Conservation (phyloP, 2,888 invertebrate genomes). For the Tetranychus truncatus region DNA sequence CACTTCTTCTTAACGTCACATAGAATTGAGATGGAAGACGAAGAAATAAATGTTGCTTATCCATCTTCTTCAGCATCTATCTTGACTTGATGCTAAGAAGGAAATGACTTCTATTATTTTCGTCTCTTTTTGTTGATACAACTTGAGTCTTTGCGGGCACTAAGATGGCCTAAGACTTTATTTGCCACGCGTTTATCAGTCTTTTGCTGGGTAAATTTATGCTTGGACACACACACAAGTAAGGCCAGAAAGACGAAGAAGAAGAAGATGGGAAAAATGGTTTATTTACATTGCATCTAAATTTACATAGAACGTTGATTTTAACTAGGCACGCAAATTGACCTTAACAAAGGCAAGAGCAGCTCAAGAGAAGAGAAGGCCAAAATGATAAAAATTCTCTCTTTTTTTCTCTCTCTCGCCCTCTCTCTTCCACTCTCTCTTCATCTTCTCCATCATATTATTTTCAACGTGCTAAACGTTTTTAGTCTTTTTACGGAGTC, state of each 20-base stretch:
- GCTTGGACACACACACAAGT: neutral
- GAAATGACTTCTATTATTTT: neutral
- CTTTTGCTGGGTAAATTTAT: neutral
- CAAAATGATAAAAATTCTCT: neutral
- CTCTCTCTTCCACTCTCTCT: neutral
- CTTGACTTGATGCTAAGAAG: neutral
- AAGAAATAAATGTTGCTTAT: neutral
- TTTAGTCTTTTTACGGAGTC: neutral
- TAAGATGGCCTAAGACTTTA: neutral
- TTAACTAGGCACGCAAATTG: neutral
- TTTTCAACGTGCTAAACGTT: neutral
- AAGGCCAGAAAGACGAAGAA: neutral
- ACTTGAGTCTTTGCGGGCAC: neutral
- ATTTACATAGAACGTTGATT: neutral
- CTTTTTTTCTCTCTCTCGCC: neutral
- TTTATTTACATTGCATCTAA: neutral
- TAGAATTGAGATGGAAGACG: too few relatives aligned
- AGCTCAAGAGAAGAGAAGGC: neutral
- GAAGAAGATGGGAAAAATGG: constrained; percentile 1
- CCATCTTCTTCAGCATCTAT: neutral
- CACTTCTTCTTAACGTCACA: too few relatives aligned
- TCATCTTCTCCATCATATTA: too few relatives aligned
- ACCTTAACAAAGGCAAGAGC: neutral
- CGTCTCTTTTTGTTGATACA: neutral
- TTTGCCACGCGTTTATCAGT: neutral